Conservation (phyloP, 2,888 invertebrate species). For the Spilosoma lubricipeda region DNA sequence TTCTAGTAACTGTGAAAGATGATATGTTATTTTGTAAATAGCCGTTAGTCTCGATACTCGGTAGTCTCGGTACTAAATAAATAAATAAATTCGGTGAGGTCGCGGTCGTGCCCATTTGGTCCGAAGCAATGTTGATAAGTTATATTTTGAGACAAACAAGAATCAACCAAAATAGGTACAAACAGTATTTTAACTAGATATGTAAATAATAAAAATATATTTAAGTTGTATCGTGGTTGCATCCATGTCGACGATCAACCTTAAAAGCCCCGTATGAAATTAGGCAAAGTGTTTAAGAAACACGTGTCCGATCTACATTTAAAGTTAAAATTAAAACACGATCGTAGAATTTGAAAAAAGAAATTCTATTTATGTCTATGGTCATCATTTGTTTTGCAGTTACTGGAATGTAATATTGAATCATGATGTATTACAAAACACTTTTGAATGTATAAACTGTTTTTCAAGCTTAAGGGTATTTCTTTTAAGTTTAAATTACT, state of each 20-base stretch:
- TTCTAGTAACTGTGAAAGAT: too few relatives aligned
- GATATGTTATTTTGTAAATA: too few relatives aligned
- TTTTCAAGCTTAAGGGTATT: background rate
- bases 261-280: background rate
- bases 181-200: background rate
- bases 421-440: background rate
- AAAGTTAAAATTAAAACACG: background rate
- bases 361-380: background rate
- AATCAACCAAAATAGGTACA: background rate
- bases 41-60: too few relatives aligned
- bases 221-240: background rate
- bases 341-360: background rate
- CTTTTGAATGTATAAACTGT: background rate
- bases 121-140: background rate
- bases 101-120: background rate
- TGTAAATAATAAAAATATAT: too few relatives aligned
- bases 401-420: background rate
- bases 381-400: background rate
- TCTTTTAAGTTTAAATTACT: background rate
- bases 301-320: background rate
- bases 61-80: too few relatives aligned
- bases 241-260: background rate
- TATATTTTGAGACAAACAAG: background rate
- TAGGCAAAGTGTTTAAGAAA: background rate
- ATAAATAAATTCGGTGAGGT: background rate